A percentile compares a stretch with the other conserved stretches of the same genome.
Evolutionary conservation across 2,888 invertebrate species (phyloP).

Genomic region (Mamestra brassicae): DNA sequence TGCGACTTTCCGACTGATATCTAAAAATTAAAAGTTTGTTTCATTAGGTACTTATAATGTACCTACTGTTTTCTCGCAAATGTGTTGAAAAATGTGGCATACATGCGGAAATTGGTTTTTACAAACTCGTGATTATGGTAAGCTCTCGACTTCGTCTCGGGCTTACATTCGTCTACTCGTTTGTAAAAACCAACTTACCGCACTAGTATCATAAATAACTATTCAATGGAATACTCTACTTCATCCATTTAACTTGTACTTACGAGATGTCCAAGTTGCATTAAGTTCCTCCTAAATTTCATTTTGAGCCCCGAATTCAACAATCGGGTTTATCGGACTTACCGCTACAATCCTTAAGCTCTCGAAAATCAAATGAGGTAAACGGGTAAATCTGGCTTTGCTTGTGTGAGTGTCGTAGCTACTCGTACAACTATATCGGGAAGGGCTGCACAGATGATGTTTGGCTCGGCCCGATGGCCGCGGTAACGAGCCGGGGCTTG

Average conservation of each 20-base stretch:
- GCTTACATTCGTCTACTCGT: too few relatives aligned
- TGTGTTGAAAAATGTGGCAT: too few relatives aligned
- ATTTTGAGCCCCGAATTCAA: conserved; percentile 48
- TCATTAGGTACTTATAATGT: too few relatives aligned
- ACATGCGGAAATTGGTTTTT: too few relatives aligned
- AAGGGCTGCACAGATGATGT: conserved; percentile 29
- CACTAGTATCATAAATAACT: too few relatives aligned
- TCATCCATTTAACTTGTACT: not conserved
- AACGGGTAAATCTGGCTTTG: conserved; percentile 22
- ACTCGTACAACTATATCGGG: conserved; percentile 12
- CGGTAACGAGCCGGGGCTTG: conserved; percentile 26
- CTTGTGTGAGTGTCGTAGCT: conserved; percentile 23
- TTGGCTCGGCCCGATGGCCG: conserved; percentile 17
- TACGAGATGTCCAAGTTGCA: conserved; percentile 21
- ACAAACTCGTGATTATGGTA: too few relatives aligned
- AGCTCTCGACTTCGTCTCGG: too few relatives aligned
- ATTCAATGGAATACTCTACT: conserved; percentile 1
- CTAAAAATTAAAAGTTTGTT: too few relatives aligned
- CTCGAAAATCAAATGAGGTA: conserved; percentile 58
- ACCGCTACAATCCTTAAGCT: conserved; percentile 56
- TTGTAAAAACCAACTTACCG: too few relatives aligned
- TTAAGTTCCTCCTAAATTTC: conserved; percentile 44
- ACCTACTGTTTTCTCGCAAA: too few relatives aligned
- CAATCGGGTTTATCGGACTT: conserved; percentile 56
- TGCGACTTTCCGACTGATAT: too few relatives aligned